Conservation (phyloP, 2,113 vertebrate species). For the Porphyrio hochstetteri region DNA sequence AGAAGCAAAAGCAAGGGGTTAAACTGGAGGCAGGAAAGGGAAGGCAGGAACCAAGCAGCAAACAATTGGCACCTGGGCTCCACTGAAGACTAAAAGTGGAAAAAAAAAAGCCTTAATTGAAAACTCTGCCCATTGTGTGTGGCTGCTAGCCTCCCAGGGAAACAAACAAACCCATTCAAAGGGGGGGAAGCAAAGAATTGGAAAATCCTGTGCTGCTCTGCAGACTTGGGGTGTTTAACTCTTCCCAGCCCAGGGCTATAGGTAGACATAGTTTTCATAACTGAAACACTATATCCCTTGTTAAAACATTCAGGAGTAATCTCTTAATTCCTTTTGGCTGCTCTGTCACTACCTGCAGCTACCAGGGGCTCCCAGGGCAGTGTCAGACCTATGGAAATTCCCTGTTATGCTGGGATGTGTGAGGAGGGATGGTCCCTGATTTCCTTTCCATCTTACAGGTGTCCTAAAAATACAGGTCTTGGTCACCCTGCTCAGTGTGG, state of each 20-base stretch:
- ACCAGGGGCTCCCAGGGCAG: neutral
- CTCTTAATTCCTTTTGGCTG: neutral
- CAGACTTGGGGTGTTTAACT: neutral
- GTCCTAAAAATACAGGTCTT: neutral
- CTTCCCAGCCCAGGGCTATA: neutral
- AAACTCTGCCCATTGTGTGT: conserved; percentile 55
- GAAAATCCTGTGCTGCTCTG: neutral
- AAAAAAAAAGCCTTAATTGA: conserved; percentile 33
- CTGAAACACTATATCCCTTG: neutral
- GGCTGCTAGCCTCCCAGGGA: conserved; percentile 1
- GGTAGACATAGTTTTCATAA: neutral
- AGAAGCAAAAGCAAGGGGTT: conserved; percentile 16
- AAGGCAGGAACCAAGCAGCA: conserved; percentile 28
- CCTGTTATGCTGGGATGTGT: rapidly evolving
- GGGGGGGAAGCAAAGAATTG: neutral
- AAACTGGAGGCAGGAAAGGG: conserved; percentile 22
- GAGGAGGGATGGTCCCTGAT: neutral
- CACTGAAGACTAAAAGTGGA: conserved; percentile 36
- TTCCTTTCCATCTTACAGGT: rapidly evolving
- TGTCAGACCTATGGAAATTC: rapidly evolving
- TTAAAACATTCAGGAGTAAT: neutral
- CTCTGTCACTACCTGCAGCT: neutral
- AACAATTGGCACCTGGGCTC: conserved; percentile 60
- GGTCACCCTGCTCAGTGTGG: neutral
- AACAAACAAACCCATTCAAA: conserved; percentile 43